phyloP scores from a whole-genome alignment of 2,113 vertebrate species.

The Heteronetta atricapilla region DNA sequence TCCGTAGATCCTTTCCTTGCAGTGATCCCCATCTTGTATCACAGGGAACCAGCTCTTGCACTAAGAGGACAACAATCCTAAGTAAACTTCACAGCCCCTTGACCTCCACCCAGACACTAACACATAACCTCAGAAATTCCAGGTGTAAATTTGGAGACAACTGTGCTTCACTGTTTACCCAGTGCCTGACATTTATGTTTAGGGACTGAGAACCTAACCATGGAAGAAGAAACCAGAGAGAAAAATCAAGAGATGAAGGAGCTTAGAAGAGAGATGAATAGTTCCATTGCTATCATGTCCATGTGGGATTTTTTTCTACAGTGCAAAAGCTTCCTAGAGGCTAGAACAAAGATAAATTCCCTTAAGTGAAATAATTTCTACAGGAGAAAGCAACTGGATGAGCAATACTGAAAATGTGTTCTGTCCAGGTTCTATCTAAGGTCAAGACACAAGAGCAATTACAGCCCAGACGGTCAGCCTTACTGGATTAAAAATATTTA shows the following conservation, averaged over 20 bases:
- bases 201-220: background rate
- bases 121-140: background rate
- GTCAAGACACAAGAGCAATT: background rate
- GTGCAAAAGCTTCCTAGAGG: background rate
- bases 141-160: background rate
- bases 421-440: background rate
- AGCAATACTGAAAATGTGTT: background rate
- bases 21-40: background rate
- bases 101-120: background rate
- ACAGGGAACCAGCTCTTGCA: background rate
- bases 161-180: background rate
- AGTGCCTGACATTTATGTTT: fast-evolving
- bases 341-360: background rate
- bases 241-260: background rate
- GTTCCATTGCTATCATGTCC: background rate
- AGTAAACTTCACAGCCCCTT: background rate
- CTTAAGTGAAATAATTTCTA: background rate
- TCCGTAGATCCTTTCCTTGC: background rate
- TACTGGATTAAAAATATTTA: background rate
- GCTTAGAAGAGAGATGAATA: background rate
- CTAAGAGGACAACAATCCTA: background rate
- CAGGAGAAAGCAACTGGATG: background rate
- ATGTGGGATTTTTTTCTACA: background rate
- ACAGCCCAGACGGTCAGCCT: background rate
- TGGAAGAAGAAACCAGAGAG: background rate